These are phyloP conservation scores for Schizopygopsis pylzovi DNA, from an alignment of 2,797 vertebrate species.

Conservation along the genomic window DNA sequence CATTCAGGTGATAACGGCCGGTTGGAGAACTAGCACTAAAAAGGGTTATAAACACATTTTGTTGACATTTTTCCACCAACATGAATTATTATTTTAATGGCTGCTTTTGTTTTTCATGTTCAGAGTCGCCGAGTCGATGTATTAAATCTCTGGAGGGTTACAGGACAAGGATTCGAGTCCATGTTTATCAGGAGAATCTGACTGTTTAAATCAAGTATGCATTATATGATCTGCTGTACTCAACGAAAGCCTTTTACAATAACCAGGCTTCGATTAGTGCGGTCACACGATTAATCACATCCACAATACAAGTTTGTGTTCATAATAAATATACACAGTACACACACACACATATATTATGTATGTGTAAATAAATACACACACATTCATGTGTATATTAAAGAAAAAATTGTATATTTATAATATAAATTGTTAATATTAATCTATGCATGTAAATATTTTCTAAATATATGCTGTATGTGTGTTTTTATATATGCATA, in stretches of 20 bases:
- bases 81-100: neutral
- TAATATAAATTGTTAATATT: too few species aligned
- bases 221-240: neutral
- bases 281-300: neutral
- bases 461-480: too few species aligned
- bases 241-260: neutral
- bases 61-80: neutral
- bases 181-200: neutral
- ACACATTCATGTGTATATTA: too few species aligned
- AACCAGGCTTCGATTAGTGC: neutral
- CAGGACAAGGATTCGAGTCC: neutral
- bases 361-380: too few species aligned
- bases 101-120: conserved; percentile 7
- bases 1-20: conserved; percentile 1
- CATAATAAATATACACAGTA: neutral
- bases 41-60: conserved; percentile 3
- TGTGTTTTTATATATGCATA: too few species aligned
- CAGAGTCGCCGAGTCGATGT: neutral
- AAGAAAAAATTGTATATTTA: too few species aligned
- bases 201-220: neutral
- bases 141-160: neutral
- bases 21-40: conserved; percentile 2
- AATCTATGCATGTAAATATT: too few species aligned
- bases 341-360: too few species aligned
- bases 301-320: neutral